phyloP scores from a whole-genome alignment of 2,113 vertebrate genomes.

The Lasiurus borealis region DNA sequence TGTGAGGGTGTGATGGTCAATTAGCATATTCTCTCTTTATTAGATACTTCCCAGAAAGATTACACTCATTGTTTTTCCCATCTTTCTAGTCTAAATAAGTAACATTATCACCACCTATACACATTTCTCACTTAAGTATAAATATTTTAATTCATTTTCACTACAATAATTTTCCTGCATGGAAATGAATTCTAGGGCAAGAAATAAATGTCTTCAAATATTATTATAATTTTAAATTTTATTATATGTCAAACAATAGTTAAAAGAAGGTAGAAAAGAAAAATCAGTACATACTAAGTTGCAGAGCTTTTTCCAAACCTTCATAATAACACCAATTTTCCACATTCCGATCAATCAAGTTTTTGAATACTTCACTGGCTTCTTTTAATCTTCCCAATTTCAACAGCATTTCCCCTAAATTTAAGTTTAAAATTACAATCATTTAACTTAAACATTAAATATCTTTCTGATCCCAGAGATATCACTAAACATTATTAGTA shows the following conservation, averaged over 20 bases:
- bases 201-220: slow-evolving; percentile 49
- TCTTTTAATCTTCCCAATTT: slow-evolving; percentile 89
- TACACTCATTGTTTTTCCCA: not conserved
- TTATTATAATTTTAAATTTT: not conserved
- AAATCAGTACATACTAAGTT: slow-evolving; percentile 86
- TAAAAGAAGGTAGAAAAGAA: slow-evolving; percentile 23
- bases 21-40: too few species aligned
- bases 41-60: slow-evolving; percentile 3
- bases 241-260: slow-evolving; percentile 14
- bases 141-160: slow-evolving; percentile 47
- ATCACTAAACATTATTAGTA: slow-evolving; percentile 16
- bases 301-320: slow-evolving; percentile 89
- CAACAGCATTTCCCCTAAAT: slow-evolving; percentile 89
- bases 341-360: slow-evolving; percentile 88
- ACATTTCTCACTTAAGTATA: slow-evolving; percentile 35
- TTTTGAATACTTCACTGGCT: slow-evolving; percentile 87
- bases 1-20: too few species aligned
- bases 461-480: slow-evolving; percentile 37
- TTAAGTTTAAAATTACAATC: slow-evolving; percentile 73
- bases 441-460: slow-evolving; percentile 66
- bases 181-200: slow-evolving; percentile 27
- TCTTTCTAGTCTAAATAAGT: not conserved
- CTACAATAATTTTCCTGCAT: slow-evolving; percentile 48
- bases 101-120: slow-evolving; percentile 37
- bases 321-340: slow-evolving; percentile 91